phyloP scores from a whole-genome alignment of 2,797 vertebrate species.

The Odontamblyopus lacepedii region DNA sequence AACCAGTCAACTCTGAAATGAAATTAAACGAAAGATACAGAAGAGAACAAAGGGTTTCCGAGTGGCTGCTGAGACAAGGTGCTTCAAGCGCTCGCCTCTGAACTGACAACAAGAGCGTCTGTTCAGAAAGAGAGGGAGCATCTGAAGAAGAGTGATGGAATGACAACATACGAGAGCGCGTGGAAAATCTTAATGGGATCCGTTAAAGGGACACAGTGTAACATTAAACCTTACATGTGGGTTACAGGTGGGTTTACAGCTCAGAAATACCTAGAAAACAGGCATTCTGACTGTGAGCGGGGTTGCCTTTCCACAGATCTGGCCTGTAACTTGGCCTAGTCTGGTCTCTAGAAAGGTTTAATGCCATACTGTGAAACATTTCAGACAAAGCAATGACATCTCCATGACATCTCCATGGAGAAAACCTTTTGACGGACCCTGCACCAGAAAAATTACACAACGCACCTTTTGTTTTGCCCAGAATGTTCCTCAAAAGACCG shows the following conservation, averaged over 20 bases:
- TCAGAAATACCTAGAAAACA: too few relatives aligned
- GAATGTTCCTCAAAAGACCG: not conserved
- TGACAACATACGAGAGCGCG: not conserved
- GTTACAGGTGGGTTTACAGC: too few relatives aligned
- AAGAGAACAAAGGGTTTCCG: constrained; percentile 54
- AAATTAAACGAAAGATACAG: constrained; percentile 61
- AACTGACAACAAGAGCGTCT: constrained; percentile 7
- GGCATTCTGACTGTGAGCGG: too few relatives aligned
- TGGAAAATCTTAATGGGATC: not conserved
- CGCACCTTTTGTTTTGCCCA: not conserved
- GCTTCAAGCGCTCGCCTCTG: constrained; percentile 24
- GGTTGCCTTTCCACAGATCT: too few relatives aligned
- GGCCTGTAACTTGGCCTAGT: too few relatives aligned
- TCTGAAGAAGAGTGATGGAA: constrained; percentile 5
- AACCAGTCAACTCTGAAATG: constrained; percentile 63
- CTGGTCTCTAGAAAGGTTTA: too few relatives aligned
- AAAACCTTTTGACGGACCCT: too few relatives aligned
- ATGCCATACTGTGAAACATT: too few relatives aligned
- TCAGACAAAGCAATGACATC: too few relatives aligned
- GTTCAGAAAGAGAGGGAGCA: constrained; percentile 11
- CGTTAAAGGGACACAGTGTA: not conserved
- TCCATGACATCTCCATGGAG: too few relatives aligned
- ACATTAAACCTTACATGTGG: too few relatives aligned
- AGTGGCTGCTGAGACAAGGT: constrained; percentile 30
- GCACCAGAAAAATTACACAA: too few relatives aligned